A percentile compares a stretch with the other conserved stretches of the same genome.
Evolutionary conservation across 2,888 invertebrate genomes (phyloP).

Genomic region (Eupithecia insigniata): DNA sequence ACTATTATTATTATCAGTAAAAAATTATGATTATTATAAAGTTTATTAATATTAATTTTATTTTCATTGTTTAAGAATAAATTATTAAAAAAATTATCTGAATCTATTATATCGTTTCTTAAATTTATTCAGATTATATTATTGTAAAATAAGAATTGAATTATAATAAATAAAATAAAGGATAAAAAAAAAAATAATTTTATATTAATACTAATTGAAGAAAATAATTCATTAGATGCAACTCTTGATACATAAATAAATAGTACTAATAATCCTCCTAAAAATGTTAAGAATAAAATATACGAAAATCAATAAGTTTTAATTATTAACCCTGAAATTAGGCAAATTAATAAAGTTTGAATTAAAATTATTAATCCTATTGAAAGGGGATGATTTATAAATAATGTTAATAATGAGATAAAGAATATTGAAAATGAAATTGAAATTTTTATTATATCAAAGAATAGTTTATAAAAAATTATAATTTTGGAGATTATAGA

Average conservation of each 20-base stretch:
- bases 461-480: conserved; percentile 87
- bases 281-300: conserved; percentile 1
- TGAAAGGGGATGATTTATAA: neutral
- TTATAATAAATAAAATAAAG: neutral
- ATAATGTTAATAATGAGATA: neutral
- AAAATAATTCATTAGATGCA: neutral
- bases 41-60: conserved; percentile 79
- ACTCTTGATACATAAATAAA: conserved; percentile 37
- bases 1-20: conserved; percentile 81
- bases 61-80: conserved; percentile 67
- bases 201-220: neutral
- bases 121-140: conserved; percentile 66
- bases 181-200: neutral
- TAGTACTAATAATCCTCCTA: conserved; percentile 47
- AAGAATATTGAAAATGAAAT: conserved; percentile 51
- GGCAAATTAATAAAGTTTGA: neutral
- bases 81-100: conserved; percentile 50
- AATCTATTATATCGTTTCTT: conserved; percentile 57
- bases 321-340: conserved; percentile 21
- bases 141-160: conserved; percentile 32
- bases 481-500: conserved; percentile 87
- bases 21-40: conserved; percentile 81
- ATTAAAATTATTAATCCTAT: neutral
- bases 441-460: conserved; percentile 74
- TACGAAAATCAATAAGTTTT: conserved; percentile 4